Evolutionary conservation across 2,113 vertebrate genomes (phyloP).

Genomic region (Bolborhynchus lineola): DNA sequence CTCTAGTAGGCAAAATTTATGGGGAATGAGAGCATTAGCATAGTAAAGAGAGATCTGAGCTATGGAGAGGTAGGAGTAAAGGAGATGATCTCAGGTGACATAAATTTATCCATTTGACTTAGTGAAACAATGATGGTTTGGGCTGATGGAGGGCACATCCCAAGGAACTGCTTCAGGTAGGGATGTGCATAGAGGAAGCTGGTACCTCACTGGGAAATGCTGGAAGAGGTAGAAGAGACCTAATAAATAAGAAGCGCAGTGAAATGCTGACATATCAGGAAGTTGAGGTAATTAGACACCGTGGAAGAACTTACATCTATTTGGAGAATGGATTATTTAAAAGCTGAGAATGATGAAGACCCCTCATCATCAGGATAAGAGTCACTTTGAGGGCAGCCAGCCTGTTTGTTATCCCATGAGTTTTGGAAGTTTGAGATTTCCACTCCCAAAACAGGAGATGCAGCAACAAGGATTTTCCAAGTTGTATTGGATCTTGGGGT

Average conservation of each 20-base stretch:
- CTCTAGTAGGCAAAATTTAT: neutral
- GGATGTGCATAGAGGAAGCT: neutral
- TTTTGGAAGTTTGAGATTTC: neutral
- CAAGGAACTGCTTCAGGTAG: neutral
- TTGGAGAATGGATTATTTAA: neutral
- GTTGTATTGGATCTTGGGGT: neutral
- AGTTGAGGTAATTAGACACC: neutral
- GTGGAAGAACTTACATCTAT: neutral
- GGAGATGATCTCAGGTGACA: neutral
- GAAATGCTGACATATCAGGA: neutral
- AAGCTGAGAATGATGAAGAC: neutral
- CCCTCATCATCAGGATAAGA: neutral
- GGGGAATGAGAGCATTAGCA: neutral
- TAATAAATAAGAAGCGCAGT: neutral
- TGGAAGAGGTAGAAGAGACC: neutral
- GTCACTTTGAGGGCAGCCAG: neutral
- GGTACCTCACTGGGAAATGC: neutral
- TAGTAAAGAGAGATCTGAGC: neutral
- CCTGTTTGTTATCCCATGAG: fast-evolving
- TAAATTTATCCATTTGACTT: neutral
- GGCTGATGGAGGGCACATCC: neutral
- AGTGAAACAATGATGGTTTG: neutral
- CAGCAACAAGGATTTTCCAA: neutral
- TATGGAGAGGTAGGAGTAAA: neutral
- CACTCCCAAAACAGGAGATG: neutral